phyloP scores from a whole-genome alignment of 2,797 vertebrate species.

The Melanotaenia pygmaea region DNA sequence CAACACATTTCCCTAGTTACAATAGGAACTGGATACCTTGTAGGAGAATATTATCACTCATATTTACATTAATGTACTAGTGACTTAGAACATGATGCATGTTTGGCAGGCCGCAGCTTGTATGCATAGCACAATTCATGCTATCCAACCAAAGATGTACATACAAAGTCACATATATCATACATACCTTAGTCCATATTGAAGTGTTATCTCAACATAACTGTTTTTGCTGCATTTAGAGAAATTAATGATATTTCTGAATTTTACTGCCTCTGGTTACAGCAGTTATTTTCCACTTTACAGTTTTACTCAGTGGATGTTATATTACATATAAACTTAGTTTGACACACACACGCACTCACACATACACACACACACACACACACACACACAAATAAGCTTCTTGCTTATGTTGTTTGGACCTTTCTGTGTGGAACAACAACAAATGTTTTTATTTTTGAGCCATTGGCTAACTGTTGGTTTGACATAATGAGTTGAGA shows the following conservation, averaged over 20 bases:
- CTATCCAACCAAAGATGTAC: not conserved
- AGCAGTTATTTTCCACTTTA: not conserved
- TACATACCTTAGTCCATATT: not conserved
- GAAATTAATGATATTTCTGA: not conserved
- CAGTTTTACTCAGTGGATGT: not conserved
- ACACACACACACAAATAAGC: no score
- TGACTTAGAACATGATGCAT: not conserved
- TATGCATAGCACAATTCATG: not conserved
- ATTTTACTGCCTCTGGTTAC: not conserved
- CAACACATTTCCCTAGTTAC: not conserved
- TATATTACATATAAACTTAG: no score
- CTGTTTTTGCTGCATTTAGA: not conserved
- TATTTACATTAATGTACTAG: not conserved
- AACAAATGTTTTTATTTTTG: constrained; percentile 10
- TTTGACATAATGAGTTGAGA: not conserved
- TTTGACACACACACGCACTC: no score
- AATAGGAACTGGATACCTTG: not conserved
- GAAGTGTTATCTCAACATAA: not conserved
- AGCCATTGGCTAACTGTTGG: constrained; percentile 13
- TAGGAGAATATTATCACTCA: not conserved
- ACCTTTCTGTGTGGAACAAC: no score
- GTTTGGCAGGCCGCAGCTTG: not conserved
- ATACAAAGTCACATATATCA: not conserved
- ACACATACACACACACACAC: no score
- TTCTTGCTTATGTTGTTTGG: no score